phyloP scores from a whole-genome alignment of 2,113 vertebrate genomes.

The Aegotheles bennettii region DNA sequence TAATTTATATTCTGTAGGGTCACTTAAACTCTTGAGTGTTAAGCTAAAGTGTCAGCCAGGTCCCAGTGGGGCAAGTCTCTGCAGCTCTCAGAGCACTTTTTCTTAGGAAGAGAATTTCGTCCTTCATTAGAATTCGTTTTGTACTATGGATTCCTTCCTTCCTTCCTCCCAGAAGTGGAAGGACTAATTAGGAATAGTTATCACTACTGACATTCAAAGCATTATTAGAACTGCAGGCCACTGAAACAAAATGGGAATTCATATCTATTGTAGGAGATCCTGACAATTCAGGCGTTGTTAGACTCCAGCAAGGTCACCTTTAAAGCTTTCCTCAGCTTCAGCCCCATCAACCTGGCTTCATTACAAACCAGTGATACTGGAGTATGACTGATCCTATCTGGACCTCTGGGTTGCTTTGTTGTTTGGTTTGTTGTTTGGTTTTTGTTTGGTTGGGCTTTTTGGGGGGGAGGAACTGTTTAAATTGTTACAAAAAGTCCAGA shows the following conservation, averaged over 20 bases:
- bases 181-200: conserved; percentile 19
- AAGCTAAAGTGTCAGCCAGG: conserved; percentile 34
- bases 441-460: not conserved
- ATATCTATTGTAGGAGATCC: not conserved
- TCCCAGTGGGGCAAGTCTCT: not conserved
- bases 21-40: not conserved
- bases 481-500: not conserved
- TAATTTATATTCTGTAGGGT: conserved; percentile 44
- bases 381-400: not conserved
- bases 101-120: not conserved
- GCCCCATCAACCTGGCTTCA: not conserved
- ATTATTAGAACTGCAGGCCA: not conserved
- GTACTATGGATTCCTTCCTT: not conserved
- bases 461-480: not conserved
- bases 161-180: conserved; percentile 8
- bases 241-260: not conserved
- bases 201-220: not conserved
- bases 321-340: not conserved
- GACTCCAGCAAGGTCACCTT: not conserved
- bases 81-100: not conserved
- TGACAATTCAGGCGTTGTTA: not conserved
- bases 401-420: not conserved
- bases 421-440: not conserved
- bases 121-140: not conserved
- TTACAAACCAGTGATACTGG: not conserved